Conservation (phyloP, 2,888 invertebrate species). For the Agrotis exclamationis region DNA sequence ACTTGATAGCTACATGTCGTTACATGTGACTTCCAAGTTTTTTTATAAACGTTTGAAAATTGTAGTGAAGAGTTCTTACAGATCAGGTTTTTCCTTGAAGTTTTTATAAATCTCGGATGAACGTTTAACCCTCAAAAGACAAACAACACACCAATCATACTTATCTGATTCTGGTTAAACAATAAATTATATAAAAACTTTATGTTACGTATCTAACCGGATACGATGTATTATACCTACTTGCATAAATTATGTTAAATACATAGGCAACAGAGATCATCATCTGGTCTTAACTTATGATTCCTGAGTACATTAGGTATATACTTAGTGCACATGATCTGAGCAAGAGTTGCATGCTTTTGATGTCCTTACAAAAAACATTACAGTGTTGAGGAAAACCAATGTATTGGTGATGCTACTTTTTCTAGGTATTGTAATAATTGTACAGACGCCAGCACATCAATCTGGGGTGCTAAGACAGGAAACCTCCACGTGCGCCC, state of each 20-base stretch:
- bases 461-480: no score
- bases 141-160: conserved; percentile 22
- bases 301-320: neutral
- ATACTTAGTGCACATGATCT: neutral
- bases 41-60: neutral
- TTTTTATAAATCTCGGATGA: neutral
- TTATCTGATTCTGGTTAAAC: conserved; percentile 11
- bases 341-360: conserved; percentile 29
- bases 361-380: conserved; percentile 26
- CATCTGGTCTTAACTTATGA: neutral
- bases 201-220: conserved; percentile 8
- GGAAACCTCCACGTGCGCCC: no score
- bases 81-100: conserved; percentile 4
- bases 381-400: conserved; percentile 23
- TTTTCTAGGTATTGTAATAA: conserved; percentile 1
- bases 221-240: conserved; percentile 3
- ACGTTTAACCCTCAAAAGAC: neutral
- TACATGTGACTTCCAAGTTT: no score
- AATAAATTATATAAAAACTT: conserved; percentile 14
- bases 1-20: no score
- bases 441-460: no score
- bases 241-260: conserved; percentile 3
- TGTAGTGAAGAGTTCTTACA: neutral
- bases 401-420: neutral
- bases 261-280: conserved; percentile 13